Conservation (phyloP, 2,113 vertebrate species). For the Tylochromis polylepis region DNA sequence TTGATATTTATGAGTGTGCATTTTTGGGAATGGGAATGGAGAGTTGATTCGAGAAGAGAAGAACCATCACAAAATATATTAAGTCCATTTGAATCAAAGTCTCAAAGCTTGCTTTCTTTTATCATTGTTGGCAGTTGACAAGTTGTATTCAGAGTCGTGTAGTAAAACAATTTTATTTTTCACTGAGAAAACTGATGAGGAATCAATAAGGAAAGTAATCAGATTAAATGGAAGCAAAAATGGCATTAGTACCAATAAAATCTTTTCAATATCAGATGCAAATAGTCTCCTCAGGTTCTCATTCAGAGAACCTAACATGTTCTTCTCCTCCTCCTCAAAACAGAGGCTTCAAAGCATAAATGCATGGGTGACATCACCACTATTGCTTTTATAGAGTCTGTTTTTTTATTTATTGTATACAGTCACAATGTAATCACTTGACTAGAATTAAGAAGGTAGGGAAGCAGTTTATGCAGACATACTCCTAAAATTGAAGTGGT, state of each 20-base stretch:
- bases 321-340: background rate
- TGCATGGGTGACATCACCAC: background rate
- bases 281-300: background rate
- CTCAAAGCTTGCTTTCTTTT: background rate
- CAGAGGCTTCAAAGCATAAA: background rate
- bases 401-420: background rate
- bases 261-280: fast-evolving
- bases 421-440: background rate
- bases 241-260: background rate
- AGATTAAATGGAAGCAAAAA: background rate
- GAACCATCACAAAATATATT: background rate
- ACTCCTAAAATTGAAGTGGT: background rate
- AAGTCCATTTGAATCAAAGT: background rate
- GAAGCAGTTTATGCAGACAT: background rate
- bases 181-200: background rate
- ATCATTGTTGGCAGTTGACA: background rate
- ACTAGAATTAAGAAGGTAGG: background rate
- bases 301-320: background rate
- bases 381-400: slow-evolving; percentile 21
- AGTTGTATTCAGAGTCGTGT: fast-evolving
- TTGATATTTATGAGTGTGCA: background rate
- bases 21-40: background rate
- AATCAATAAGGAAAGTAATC: background rate
- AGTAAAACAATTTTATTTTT: background rate
- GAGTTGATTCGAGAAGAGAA: background rate